Evolutionary conservation across 2,797 vertebrate genomes (phyloP).

Genomic region (Gymnoscopelus braueri): DNA sequence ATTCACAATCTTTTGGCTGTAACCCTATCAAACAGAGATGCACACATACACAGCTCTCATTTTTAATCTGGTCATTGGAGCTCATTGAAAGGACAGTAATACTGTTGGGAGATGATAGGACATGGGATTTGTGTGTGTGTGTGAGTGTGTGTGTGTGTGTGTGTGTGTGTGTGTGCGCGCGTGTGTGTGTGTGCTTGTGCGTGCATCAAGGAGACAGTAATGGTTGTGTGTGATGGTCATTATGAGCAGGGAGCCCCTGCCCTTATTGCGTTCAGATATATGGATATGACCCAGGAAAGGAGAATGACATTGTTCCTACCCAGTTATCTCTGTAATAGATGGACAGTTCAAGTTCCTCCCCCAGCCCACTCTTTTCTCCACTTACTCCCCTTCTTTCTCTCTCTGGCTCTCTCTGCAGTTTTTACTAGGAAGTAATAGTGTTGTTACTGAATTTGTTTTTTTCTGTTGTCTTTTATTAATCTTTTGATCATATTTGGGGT

Average conservation of each 20-base stretch:
- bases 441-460: slow-evolving; percentile 8
- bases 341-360: slow-evolving; percentile 73
- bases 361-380: slow-evolving; percentile 81
- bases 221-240: slow-evolving; percentile 47
- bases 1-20: slow-evolving; percentile 14
- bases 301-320: slow-evolving; percentile 67
- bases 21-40: slow-evolving; percentile 23
- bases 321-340: slow-evolving; percentile 77
- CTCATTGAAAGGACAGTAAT: slow-evolving; percentile 62
- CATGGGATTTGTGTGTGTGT: slow-evolving; percentile 29
- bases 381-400: slow-evolving; percentile 46
- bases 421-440: slow-evolving; percentile 29
- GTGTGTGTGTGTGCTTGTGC: not conserved
- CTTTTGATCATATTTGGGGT: not conserved
- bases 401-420: slow-evolving; percentile 32
- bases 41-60: slow-evolving; percentile 36
- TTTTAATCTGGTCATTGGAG: slow-evolving; percentile 68
- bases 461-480: not conserved
- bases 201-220: slow-evolving; percentile 23
- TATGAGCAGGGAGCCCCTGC: slow-evolving; percentile 1
- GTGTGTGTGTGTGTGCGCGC: not conserved
- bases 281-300: slow-evolving; percentile 54
- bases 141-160: slow-evolving; percentile 10
- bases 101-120: slow-evolving; percentile 47
- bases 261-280: slow-evolving; percentile 56